phyloP scores from a whole-genome alignment of 2,113 vertebrate genomes.

The Notothenia coriiceps region DNA sequence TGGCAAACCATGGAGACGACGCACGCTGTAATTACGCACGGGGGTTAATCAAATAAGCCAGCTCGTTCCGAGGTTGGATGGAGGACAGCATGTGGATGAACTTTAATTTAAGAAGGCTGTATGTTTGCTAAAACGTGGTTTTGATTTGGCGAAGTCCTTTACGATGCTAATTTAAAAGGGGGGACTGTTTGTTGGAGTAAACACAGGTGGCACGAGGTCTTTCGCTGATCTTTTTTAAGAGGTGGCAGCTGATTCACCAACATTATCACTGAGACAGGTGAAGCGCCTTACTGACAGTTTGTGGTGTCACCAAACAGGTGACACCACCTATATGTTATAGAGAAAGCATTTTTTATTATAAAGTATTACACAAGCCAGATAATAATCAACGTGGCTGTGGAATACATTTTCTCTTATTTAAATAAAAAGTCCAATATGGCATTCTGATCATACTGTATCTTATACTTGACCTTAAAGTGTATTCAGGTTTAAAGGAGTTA shows the following conservation, averaged over 20 bases:
- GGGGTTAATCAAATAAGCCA: conserved; percentile 59
- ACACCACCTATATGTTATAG: background rate
- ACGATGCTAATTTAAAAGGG: conserved; percentile 51
- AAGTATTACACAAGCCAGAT: too few relatives aligned
- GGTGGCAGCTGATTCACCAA: conserved; percentile 28
- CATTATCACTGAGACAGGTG: conserved; percentile 43
- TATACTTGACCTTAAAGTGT: background rate
- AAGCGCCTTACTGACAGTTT: background rate
- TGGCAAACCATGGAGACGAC: conserved; percentile 40
- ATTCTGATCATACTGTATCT: background rate
- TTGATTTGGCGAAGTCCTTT: conserved; percentile 59
- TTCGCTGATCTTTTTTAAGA: background rate
- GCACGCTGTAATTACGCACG: conserved; percentile 67
- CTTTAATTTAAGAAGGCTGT: conserved; percentile 56
- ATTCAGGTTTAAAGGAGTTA: conserved; percentile 38
- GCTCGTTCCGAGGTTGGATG: conserved; percentile 52
- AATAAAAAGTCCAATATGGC: background rate
- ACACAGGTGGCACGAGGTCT: conserved; percentile 31
- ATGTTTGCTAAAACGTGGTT: conserved; percentile 68
- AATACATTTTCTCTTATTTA: too few relatives aligned
- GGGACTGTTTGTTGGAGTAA: conserved; percentile 49
- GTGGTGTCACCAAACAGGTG: background rate
- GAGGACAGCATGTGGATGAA: conserved; percentile 48
- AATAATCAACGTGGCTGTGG: too few relatives aligned
- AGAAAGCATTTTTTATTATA: background rate